phyloP scores from a whole-genome alignment of 2,888 invertebrate genomes.

The Diaphora mendica region DNA sequence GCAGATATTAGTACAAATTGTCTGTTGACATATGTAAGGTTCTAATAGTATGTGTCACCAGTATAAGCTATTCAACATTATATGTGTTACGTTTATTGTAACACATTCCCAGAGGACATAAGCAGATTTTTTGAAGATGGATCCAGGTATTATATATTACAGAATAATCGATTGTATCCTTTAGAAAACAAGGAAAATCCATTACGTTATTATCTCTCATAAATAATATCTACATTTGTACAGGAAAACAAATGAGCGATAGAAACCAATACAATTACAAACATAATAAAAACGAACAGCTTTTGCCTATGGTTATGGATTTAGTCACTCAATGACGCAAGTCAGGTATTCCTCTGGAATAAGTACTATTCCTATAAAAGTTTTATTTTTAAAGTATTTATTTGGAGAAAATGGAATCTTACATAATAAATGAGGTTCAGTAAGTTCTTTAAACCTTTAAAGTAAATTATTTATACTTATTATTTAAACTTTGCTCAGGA shows the following conservation, averaged over 20 bases:
- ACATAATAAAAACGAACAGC: neutral
- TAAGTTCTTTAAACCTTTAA: neutral
- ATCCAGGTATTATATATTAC: no score
- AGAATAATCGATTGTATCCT: neutral
- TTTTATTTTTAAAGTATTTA: no score
- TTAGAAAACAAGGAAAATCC: slow-evolving; percentile 1
- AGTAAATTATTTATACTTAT: neutral
- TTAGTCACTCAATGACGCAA: no score
- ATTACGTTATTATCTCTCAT: neutral
- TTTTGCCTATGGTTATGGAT: neutral
- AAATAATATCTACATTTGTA: neutral
- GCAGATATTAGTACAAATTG: no score
- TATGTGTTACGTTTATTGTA: no score
- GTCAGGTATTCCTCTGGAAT: no score
- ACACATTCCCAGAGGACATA: no score
- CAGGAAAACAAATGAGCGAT: neutral
- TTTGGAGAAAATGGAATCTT: neutral
- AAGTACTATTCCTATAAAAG: no score
- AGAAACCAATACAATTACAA: neutral
- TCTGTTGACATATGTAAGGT: no score
- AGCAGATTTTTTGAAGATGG: no score
- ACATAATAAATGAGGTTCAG: neutral
- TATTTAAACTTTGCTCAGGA: neutral
- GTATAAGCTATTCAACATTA: no score
- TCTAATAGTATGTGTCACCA: no score